A percentile compares a stretch with the other conserved stretches of the same genome.
phyloP scores from a whole-genome alignment of 2,888 invertebrate species.

The Anaspis maculata region DNA sequence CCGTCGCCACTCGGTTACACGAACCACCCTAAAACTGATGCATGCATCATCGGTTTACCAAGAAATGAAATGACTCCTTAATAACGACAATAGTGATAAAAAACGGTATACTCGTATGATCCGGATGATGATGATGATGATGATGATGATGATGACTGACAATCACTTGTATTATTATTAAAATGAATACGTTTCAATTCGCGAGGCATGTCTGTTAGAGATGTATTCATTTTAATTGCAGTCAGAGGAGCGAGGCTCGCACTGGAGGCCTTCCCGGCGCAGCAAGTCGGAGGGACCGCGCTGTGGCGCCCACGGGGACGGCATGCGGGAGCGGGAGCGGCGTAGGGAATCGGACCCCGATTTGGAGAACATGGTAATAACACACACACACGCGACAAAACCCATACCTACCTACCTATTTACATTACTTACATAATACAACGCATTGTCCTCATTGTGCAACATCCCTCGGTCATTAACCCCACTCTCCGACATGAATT shows the following conservation, averaged over 20 bases:
- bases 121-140: too few relatives aligned
- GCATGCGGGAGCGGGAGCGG: conserved; percentile 34
- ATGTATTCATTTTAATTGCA: conserved; percentile 46
- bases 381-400: conserved; percentile 7
- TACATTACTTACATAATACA: too few relatives aligned
- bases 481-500: conserved; percentile 14
- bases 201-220: conserved; percentile 28
- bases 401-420: too few relatives aligned
- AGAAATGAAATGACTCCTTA: too few relatives aligned
- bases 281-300: conserved; percentile 72
- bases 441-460: too few relatives aligned
- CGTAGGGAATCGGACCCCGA: conserved; percentile 42
- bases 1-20: too few relatives aligned
- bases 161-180: too few relatives aligned
- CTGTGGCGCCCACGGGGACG: conserved; percentile 28
- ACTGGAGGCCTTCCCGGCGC: conserved; percentile 58
- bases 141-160: too few relatives aligned
- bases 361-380: conserved; percentile 38
- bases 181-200: conserved; percentile 40
- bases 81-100: too few relatives aligned
- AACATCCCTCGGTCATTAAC: not conserved
- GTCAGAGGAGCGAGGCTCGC: conserved; percentile 60
- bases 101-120: too few relatives aligned
- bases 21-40: too few relatives aligned
- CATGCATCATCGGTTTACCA: too few relatives aligned